Evolutionary conservation across 2,113 vertebrate genomes (phyloP).

Genomic region (Odobenus rosmarus): DNA sequence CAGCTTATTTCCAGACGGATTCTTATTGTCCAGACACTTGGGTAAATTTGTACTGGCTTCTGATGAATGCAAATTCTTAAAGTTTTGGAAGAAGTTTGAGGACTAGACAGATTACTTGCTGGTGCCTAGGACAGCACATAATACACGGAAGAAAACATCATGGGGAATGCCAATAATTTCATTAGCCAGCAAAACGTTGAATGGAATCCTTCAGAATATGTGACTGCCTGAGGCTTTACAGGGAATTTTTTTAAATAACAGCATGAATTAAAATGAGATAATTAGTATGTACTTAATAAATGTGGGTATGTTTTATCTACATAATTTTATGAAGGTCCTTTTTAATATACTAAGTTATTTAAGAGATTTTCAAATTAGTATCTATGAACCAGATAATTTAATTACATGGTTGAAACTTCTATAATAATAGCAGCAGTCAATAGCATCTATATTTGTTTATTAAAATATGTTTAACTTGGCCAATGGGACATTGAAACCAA

Average conservation of each 20-base stretch:
- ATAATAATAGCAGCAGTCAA: neutral
- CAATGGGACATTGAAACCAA: neutral
- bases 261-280: constrained; percentile 22
- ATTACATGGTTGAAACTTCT: neutral
- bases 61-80: constrained; percentile 23
- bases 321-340: constrained; percentile 33
- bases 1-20: constrained; percentile 3
- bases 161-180: neutral
- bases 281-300: neutral
- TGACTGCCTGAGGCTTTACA: neutral
- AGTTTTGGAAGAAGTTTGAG: neutral
- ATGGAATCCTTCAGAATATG: neutral
- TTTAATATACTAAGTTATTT: constrained; percentile 32
- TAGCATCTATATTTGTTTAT: neutral
- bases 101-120: neutral
- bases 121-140: neutral
- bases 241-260: neutral
- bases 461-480: neutral
- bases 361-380: constrained; percentile 27
- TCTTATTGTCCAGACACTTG: neutral
- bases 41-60: neutral
- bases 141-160: neutral
- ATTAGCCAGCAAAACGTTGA: neutral
- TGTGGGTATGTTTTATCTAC: neutral
- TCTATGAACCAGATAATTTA: constrained; percentile 4